A percentile compares a stretch with the other conserved stretches of the same genome.
Conservation (phyloP, 1,140 invertebrate genomes). For the Drosophila punjabiensis region DNA sequence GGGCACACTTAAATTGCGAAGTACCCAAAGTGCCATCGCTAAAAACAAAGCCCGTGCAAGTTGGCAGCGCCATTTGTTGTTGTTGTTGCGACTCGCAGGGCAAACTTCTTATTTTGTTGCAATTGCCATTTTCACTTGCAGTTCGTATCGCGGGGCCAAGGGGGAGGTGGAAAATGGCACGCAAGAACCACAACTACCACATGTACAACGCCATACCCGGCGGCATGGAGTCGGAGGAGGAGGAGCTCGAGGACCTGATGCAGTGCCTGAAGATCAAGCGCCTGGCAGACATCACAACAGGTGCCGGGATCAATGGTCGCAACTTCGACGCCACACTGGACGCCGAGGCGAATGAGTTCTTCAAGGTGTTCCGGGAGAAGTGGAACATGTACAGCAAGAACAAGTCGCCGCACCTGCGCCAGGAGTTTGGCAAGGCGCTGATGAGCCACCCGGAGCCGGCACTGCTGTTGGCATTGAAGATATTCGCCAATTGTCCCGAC, state of each 20-base stretch:
- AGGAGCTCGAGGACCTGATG: conserved; percentile 56
- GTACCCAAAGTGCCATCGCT: not conserved
- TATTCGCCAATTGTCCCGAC: conserved; percentile 87
- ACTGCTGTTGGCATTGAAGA: conserved; percentile 86
- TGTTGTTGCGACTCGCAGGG: conserved; percentile 24
- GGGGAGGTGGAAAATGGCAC: conserved; percentile 38
- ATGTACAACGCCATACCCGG: conserved; percentile 58
- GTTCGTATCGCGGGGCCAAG: conserved; percentile 12
- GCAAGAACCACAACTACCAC: conserved; percentile 7
- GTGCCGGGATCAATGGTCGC: conserved; percentile 76
- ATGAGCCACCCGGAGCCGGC: conserved; percentile 86
- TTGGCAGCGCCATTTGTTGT: conserved; percentile 27
- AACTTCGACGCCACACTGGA: conserved; percentile 73
- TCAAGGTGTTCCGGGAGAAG: conserved; percentile 64
- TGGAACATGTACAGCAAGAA: conserved; percentile 87
- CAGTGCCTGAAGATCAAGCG: conserved; percentile 76
- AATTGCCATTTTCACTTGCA: conserved; percentile 10
- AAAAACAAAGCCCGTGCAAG: not conserved
- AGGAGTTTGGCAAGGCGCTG: conserved; percentile 86
- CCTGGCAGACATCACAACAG: conserved; percentile 77
- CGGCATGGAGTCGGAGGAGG: conserved; percentile 73
- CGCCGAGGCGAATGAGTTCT: conserved; percentile 65
- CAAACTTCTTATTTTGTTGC: conserved; percentile 17
- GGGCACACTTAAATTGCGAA: not conserved
- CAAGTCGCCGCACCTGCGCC: conserved; percentile 83